phyloP scores from a whole-genome alignment of 2,797 vertebrate genomes.

The Sylvia borin region DNA sequence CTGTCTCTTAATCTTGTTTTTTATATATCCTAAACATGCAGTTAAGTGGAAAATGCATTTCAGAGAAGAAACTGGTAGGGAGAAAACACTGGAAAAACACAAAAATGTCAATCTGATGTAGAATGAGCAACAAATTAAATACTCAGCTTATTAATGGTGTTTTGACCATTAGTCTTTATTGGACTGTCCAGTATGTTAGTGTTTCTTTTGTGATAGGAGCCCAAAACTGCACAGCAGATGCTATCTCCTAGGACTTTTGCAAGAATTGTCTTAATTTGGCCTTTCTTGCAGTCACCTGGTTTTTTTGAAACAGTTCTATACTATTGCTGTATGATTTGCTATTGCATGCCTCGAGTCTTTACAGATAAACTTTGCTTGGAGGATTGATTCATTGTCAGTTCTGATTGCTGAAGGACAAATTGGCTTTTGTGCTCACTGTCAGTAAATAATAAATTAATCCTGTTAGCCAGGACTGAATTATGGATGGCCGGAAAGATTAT shows the following conservation, averaged over 20 bases:
- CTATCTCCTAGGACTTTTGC: neutral
- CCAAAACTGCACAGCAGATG: neutral
- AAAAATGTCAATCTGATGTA: neutral
- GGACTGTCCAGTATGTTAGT: neutral
- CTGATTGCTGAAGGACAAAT: neutral
- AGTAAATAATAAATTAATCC: neutral
- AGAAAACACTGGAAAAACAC: neutral
- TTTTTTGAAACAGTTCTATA: neutral
- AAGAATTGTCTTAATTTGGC: neutral
- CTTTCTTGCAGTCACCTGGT: neutral
- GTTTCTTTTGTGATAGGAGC: neutral
- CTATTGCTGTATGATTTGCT: neutral
- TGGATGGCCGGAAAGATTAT: neutral
- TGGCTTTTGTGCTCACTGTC: neutral
- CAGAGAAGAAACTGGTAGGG: neutral
- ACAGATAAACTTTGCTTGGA: neutral
- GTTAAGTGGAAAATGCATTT: neutral
- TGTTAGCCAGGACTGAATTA: neutral
- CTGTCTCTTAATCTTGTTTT: neutral
- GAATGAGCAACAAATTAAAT: neutral
- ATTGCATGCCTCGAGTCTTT: neutral
- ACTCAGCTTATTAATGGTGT: neutral
- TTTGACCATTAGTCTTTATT: neutral
- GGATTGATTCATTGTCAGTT: neutral
- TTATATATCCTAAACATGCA: neutral